Evolutionary conservation across 2,888 invertebrate genomes (phyloP), one percentile per base, ranked within the genome.

Genomic region (Prosopocoilus inquinatus): DNA sequence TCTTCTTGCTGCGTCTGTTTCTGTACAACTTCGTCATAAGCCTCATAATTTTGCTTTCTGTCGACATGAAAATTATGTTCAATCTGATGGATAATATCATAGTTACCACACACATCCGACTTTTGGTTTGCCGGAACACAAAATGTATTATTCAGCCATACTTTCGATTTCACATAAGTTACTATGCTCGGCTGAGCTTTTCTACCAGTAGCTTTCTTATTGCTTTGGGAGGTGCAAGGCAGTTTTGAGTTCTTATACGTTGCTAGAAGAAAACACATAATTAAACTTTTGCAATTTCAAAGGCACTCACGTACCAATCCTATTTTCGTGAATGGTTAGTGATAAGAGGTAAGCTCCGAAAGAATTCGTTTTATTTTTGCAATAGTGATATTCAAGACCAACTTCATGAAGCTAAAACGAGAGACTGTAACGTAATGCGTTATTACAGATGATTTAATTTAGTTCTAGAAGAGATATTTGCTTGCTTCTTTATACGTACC

Each of bases 351-450:
- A 53, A 1, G 52, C 11, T 20, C 36, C 53, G 16, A 57, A 56
- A 36, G 47, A 51, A 9, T 36, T 16, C 11, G 48, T 45, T 57
- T 81, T 81, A 59, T 82, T 81, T 38, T 81, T 80, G 69, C 89
- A 90, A 70, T 85, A 87, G 68, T 85, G 82, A 73, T 90, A 91
- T 64, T 88, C 86, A 70, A 89, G 79, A 15, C 85, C 87, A 20
- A 89, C 78, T 79, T 90, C 88, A 62, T 85, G 83, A 45, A 91
- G 70, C 91, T 90, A 73, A 55, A 79, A 28, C 20, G 20, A 28
- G 20, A 28, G 20, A 28, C 20, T 28, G 20, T 28, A 28, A 28
- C 20, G 20, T 28, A 78, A 38, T 44, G 32, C 20, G 13, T 54
- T 57, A 55, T 47, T 65, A 53, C 12, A 56, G 58, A 35, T 44